Base-by-base conservation (phyloP, 2,888 invertebrate genomes). In the Scrobipalpa atriplicella region DNA sequence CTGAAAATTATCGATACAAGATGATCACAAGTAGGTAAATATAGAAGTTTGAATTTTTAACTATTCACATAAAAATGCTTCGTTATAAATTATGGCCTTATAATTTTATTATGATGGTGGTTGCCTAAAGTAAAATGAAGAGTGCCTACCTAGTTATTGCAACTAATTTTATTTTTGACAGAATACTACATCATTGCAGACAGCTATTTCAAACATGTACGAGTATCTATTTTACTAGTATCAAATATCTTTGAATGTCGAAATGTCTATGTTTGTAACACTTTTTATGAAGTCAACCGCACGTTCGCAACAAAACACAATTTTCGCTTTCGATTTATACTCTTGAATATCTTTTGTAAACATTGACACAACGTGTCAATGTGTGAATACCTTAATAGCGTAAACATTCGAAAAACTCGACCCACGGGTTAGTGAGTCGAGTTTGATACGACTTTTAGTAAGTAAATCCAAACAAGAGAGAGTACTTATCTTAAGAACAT, bases 391-490 rank as follows among this genome's bases (percentile, higher is more conserved):
- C 38, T 10, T 3, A 58, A 84, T 83, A 76, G 79, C 75, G 81
- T 78, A 77, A 79, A 76, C 66, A 68, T 60, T 71, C 70, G 67
- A 70, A 70, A 68, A 67, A 68, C 69, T 73, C 75, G 84, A 87
- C 83, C 86, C 74, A 65, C 68, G 71, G 87, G 87, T 89, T 82
- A 89, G 82, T 86, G 74, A 86, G 84, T 82, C 86, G 80, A 77
- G 69, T 67, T 63, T 66, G 64, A 66, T 66, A 70, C 68, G 67
- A 73, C 72, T 73, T 71, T 70, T 70, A 70, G 71, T 63, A 66
- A 63, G 68, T 65, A 47, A n/a, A 39, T 18, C 6, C 18, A 18
- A 52, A 18, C 16, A 2, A 52, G 6, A 29, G 29, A 29, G 29
- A 29, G 29, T 29, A 29, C 5, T 29, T 29, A 29, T 29, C n/a